These are phyloP conservation scores for Salmo trutta DNA, from an alignment of 2,797 vertebrate species.

Conservation along the genomic window DNA sequence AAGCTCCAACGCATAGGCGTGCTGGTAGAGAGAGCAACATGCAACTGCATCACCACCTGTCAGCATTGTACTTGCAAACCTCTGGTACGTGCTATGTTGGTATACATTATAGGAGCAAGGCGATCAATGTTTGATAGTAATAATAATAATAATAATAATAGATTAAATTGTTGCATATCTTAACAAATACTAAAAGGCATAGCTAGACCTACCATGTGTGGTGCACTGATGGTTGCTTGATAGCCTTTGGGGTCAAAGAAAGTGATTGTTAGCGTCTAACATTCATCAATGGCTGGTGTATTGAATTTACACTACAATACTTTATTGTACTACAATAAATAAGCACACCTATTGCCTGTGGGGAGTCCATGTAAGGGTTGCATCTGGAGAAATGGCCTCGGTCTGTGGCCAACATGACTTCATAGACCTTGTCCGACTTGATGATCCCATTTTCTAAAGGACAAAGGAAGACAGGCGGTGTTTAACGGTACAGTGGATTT, in stretches of 20 bases:
- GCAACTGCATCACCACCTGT: constrained; percentile 35
- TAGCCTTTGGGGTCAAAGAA: constrained; percentile 82
- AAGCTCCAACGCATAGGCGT: constrained; percentile 96
- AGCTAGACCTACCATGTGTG: constrained; percentile 88
- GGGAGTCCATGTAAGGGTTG: constrained; percentile 99
- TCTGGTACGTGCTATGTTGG: not conserved
- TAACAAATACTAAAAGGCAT: constrained; percentile 41
- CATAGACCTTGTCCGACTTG: constrained; percentile 96
- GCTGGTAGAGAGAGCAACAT: constrained; percentile 73
- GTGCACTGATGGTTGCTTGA: constrained; percentile 99
- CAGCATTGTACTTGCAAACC: constrained; percentile 9
- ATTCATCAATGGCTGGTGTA: not conserved
- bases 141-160: not conserved
- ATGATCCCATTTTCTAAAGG: constrained; percentile 97
- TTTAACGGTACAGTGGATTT: not conserved
- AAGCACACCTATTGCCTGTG: constrained; percentile 84
- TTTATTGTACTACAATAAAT: too few relatives aligned
- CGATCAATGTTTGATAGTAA: not conserved
- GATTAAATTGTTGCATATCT: too few relatives aligned
- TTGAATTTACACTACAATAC: not conserved
- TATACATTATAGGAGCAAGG: not conserved
- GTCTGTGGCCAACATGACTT: constrained; percentile 97
- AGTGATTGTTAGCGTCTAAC: constrained; percentile 31
- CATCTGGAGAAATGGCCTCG: constrained; percentile 93
- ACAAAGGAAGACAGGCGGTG: constrained; percentile 35